Conservation (phyloP, 2,888 invertebrate genomes). For the Nomada fabriciana region DNA sequence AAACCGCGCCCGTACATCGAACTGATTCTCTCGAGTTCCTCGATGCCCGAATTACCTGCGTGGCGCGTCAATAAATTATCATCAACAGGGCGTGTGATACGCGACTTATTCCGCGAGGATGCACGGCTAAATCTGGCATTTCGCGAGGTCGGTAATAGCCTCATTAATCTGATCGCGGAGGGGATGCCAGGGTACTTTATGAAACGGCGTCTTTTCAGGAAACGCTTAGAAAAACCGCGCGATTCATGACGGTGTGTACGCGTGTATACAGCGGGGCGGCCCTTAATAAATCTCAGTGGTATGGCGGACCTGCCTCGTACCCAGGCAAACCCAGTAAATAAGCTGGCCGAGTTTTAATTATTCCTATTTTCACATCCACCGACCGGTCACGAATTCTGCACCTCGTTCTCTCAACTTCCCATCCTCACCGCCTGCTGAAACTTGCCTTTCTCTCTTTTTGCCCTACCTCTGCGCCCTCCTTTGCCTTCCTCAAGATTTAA, state of each 20-base stretch:
- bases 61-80: constrained; percentile 52
- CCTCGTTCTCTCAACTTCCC: constrained; percentile 31
- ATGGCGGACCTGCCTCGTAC: constrained; percentile 44
- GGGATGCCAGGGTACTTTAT: constrained; percentile 61
- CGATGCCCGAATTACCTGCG: constrained; percentile 15
- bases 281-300: constrained; percentile 75
- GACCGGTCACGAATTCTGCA: constrained; percentile 56
- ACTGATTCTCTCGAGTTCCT: neutral
- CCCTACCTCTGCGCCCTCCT: constrained; percentile 13
- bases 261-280: constrained; percentile 59
- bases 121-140: constrained; percentile 49
- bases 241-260: constrained; percentile 38
- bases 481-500: constrained; percentile 77
- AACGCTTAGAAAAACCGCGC: constrained; percentile 63
- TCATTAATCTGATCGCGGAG: constrained; percentile 69
- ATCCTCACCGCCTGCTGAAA: constrained; percentile 4
- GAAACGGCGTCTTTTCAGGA: constrained; percentile 62
- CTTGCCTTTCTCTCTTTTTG: constrained; percentile 1
- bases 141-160: constrained; percentile 60
- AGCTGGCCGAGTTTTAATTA: constrained; percentile 81
- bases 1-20: neutral
- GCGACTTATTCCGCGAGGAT: constrained; percentile 52
- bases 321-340: constrained; percentile 75
- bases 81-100: constrained; percentile 46
- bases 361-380: constrained; percentile 77